Conservation (phyloP, 2,888 invertebrate species). For the Volucella inanis region DNA sequence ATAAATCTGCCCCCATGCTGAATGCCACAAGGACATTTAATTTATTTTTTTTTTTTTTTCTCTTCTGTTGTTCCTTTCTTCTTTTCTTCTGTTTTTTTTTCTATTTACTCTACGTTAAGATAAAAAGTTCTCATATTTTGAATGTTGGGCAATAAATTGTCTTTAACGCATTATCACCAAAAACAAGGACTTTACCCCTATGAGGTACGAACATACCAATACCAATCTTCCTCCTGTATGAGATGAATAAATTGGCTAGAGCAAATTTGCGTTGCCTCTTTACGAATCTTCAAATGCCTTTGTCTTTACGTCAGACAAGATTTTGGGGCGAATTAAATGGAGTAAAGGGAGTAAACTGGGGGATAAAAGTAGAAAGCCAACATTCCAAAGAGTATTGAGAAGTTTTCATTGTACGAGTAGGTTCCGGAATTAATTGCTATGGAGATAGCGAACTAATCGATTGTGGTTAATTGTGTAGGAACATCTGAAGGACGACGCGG, state of each 20-base stretch:
- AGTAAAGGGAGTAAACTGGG: neutral
- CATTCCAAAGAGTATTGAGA: slow-evolving; percentile 61
- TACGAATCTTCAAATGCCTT: neutral
- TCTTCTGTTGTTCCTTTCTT: neutral
- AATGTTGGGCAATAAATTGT: slow-evolving; percentile 69
- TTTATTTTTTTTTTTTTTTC: slow-evolving; percentile 28
- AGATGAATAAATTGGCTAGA: slow-evolving; percentile 31
- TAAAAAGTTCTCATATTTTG: slow-evolving; percentile 74
- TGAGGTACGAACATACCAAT: neutral
- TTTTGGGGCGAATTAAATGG: no score
- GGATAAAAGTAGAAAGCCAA: slow-evolving; percentile 16
- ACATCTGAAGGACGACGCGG: slow-evolving; percentile 14
- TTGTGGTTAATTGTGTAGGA: slow-evolving; percentile 67
- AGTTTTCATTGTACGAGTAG: slow-evolving; percentile 51
- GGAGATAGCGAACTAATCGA: slow-evolving; percentile 70
- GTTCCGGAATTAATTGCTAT: slow-evolving; percentile 65
- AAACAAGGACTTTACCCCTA: slow-evolving; percentile 18
- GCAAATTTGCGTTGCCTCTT: neutral
- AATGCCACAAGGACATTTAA: slow-evolving; percentile 70
- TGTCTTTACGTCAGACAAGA: neutral
- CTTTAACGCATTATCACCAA: slow-evolving; percentile 73
- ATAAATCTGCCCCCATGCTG: slow-evolving; percentile 73
- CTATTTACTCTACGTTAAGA: slow-evolving; percentile 41
- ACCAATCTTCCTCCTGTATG: neutral
- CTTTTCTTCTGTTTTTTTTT: neutral